Conservation (phyloP, 23 tunicate species). For the Clavelina lepadiformis region DNA sequence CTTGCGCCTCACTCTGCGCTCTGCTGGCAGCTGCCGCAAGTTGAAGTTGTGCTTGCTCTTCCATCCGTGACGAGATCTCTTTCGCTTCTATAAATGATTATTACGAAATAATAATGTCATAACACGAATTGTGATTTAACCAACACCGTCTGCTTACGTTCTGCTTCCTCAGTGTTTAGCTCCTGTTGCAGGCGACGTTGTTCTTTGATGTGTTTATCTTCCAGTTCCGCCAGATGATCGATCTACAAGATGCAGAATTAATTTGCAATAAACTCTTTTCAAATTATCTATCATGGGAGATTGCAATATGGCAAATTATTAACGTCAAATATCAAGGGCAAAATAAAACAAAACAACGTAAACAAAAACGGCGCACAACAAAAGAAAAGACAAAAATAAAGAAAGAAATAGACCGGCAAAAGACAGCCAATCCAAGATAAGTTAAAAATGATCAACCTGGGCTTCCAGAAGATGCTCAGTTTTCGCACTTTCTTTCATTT, state of each 20-base stretch:
- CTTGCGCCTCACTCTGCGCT: constrained; percentile 48
- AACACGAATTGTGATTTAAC: too few relatives aligned
- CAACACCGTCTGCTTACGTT: constrained; percentile 43
- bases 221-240: constrained; percentile 48
- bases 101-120: background rate
- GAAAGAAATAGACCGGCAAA: background rate
- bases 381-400: background rate
- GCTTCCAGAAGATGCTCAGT: constrained; percentile 36
- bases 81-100: constrained; percentile 29
- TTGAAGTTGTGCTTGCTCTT: constrained; percentile 75
- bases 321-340: background rate
- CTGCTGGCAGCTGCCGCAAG: constrained; percentile 50
- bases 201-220: constrained; percentile 55
- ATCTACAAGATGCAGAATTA: constrained; percentile 24
- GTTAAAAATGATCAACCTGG: constrained; percentile 34
- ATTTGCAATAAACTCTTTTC: background rate
- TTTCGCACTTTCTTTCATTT: background rate
- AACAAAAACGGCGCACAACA: background rate
- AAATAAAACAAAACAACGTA: background rate
- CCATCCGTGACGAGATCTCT: constrained; percentile 42
- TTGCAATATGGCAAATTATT: background rate
- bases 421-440: background rate
- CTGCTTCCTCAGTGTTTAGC: constrained; percentile 25
- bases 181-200: constrained; percentile 19
- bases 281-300: background rate